Conservation (phyloP, 2,797 vertebrate species). For the Coregonus ussuriensis region DNA sequence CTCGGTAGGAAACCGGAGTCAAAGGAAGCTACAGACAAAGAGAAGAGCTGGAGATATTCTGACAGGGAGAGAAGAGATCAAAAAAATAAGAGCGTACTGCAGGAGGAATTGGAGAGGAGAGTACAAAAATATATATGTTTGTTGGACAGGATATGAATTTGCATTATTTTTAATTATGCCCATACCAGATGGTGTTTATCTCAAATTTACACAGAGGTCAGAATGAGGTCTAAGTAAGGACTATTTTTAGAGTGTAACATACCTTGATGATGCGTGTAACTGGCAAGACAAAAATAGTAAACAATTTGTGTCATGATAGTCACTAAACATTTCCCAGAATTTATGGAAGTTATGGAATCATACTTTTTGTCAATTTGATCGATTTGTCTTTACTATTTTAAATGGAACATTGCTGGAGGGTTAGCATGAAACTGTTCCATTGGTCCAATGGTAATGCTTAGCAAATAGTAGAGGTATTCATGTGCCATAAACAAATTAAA, state of each 20-base stretch:
- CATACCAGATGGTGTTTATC: neutral
- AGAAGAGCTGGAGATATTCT: neutral
- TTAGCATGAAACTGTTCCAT: neutral
- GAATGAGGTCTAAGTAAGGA: neutral
- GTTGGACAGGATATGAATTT: slow-evolving; percentile 7
- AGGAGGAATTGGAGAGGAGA: neutral
- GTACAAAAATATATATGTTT: neutral
- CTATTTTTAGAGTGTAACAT: slow-evolving; percentile 16
- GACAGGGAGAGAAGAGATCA: slow-evolving; percentile 8
- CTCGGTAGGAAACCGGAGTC: slow-evolving; percentile 52
- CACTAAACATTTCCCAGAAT: neutral
- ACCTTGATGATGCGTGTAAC: slow-evolving; percentile 32
- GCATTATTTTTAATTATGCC: neutral
- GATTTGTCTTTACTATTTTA: no score
- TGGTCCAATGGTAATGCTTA: neutral
- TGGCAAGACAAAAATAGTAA: slow-evolving; percentile 8
- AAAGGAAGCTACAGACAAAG: slow-evolving; percentile 46
- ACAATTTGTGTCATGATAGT: neutral
- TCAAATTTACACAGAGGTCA: neutral
- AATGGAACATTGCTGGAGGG: no score
- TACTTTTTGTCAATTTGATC: no score
- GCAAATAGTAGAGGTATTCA: neutral
- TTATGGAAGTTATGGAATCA: no score
- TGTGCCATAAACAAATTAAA: neutral
- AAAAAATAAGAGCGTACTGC: neutral